These are phyloP conservation scores for Drosophila kikkawai DNA, from an alignment of 1,140 invertebrate species.

Conservation along the genomic window DNA sequence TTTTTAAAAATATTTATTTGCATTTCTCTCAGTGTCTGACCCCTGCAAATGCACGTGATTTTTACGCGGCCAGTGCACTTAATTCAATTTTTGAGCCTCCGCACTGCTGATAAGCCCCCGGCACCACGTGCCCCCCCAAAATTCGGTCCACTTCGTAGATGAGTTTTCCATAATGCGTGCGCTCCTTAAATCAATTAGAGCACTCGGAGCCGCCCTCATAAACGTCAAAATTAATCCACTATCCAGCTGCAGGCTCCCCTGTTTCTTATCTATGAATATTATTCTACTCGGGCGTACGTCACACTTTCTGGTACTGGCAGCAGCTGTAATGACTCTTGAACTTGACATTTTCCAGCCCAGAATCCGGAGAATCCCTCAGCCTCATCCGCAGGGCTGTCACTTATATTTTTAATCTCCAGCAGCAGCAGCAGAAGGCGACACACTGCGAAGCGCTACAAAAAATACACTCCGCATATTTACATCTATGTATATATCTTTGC, in stretches of 20 bases:
- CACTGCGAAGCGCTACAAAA: constrained; percentile 47
- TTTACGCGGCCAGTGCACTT: constrained; percentile 68
- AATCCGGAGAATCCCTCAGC: constrained; percentile 11
- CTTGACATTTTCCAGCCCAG: constrained; percentile 72
- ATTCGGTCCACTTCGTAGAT: constrained; percentile 1
- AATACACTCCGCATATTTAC: constrained; percentile 39
- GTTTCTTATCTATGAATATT: constrained; percentile 15
- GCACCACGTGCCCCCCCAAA: constrained; percentile 25
- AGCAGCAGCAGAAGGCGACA: constrained; percentile 66
- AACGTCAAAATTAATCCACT: constrained; percentile 82
- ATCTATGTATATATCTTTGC: constrained; percentile 11
- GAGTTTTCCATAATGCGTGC: constrained; percentile 47
- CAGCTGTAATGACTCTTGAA: constrained; percentile 82
- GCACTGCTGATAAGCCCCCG: constrained; percentile 41
- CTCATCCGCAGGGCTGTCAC: constrained; percentile 56
- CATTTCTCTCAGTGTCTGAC: background rate
- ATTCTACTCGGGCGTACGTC: constrained; percentile 37
- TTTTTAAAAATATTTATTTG: too few species aligned
- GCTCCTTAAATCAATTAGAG: constrained; percentile 71
- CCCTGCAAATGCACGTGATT: constrained; percentile 59
- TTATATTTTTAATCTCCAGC: constrained; percentile 78
- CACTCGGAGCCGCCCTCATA: constrained; percentile 74
- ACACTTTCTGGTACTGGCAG: constrained; percentile 43
- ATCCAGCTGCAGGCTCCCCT: constrained; percentile 51
- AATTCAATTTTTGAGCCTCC: constrained; percentile 53